These are phyloP conservation scores for Eumerus sabulonum DNA, from an alignment of 2,888 invertebrate genomes.

Conservation along the genomic window DNA sequence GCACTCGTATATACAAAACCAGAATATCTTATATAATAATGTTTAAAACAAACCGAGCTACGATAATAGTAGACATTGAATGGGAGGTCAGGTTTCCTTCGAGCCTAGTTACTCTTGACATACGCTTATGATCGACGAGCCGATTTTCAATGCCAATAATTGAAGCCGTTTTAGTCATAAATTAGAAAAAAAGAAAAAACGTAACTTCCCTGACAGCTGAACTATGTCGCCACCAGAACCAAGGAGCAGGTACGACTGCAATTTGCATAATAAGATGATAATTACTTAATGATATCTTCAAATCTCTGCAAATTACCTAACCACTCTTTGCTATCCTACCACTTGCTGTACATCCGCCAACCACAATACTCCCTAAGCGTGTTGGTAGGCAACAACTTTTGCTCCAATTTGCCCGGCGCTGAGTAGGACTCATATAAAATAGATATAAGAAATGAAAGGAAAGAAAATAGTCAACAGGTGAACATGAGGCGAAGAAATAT, in stretches of 20 bases:
- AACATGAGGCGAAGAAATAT: conserved; percentile 30
- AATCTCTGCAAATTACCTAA: conserved; percentile 53
- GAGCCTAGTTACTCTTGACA: too few species aligned
- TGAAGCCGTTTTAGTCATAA: conserved; percentile 25
- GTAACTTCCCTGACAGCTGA: too few species aligned
- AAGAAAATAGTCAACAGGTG: neutral
- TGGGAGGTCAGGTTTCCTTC: too few species aligned
- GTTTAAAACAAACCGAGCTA: too few species aligned
- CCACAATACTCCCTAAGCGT: conserved; percentile 40
- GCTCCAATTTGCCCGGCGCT: conserved; percentile 54
- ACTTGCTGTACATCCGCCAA: conserved; percentile 25
- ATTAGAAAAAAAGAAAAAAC: conserved; percentile 23
- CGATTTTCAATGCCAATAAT: too few species aligned
- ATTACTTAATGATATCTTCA: conserved; percentile 68
- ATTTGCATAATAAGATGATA: conserved; percentile 64
- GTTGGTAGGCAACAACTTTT: conserved; percentile 38
- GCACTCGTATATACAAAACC: too few species aligned
- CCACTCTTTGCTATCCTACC: conserved; percentile 2
- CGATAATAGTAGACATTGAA: too few species aligned
- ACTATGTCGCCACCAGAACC: conserved; percentile 2
- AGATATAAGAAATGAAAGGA: too few species aligned
- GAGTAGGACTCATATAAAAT: conserved; percentile 31
- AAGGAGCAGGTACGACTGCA: conserved; percentile 38
- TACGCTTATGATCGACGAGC: too few species aligned
- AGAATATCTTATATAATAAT: too few species aligned